phyloP scores from a whole-genome alignment of 2,888 invertebrate species.

The Cotesia congregata region DNA sequence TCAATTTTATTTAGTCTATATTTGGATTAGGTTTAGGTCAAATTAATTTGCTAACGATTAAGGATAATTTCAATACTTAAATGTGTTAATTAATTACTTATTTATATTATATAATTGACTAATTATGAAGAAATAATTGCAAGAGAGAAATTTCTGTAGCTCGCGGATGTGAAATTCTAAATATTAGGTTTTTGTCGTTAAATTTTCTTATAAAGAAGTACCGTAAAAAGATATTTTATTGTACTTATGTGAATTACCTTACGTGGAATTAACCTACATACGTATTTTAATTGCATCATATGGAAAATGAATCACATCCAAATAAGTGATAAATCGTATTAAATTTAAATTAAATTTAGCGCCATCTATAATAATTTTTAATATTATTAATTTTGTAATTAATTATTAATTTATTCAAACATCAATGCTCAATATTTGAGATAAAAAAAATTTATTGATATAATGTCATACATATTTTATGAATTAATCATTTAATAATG shows the following conservation, averaged over 20 bases:
- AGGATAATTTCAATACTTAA: background rate
- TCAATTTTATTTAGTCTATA: background rate
- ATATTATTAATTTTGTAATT: background rate
- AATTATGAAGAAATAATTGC: background rate
- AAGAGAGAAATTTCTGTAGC: background rate
- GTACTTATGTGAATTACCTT: conserved; percentile 28
- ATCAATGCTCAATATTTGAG: background rate
- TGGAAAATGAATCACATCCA: conserved; percentile 33
- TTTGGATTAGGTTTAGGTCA: background rate
- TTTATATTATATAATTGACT: background rate
- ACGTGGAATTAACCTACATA: conserved; percentile 29
- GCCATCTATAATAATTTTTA: background rate
- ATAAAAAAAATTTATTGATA: background rate
- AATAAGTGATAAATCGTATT: background rate
- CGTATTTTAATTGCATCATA: conserved; percentile 36
- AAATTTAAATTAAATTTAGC: conserved; percentile 2
- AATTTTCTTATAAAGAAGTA: background rate
- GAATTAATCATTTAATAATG: background rate
- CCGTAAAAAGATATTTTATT: background rate
- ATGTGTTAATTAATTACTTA: background rate
- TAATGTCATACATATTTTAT: background rate
- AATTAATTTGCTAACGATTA: background rate
- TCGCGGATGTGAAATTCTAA: background rate
- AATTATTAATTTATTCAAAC: background rate
- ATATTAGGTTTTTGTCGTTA: background rate